Conservation (phyloP, 2,888 invertebrate genomes). For the Kuschelorhynchus macadamiae region DNA sequence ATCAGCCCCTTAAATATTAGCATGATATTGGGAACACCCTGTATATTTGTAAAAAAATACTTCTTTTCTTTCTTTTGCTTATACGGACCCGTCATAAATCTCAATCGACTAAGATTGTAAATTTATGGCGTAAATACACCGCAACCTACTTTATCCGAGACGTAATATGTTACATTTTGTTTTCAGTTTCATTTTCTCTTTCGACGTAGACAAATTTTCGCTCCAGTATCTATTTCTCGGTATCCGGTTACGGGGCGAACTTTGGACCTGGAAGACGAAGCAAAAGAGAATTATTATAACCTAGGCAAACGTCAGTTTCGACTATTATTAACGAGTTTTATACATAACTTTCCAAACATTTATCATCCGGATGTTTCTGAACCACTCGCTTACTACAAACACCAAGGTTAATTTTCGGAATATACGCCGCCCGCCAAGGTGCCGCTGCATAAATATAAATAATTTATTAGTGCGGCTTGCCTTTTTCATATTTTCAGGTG, state of each 20-base stretch:
- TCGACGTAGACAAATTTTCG: conserved; percentile 64
- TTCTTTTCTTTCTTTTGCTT: too few relatives aligned
- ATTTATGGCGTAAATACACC: conserved; percentile 23
- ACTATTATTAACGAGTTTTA: conserved; percentile 70
- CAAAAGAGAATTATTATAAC: conserved; percentile 66
- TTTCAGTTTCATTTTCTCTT: conserved; percentile 44
- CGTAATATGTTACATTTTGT: conserved; percentile 41
- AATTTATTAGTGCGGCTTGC: conserved; percentile 39
- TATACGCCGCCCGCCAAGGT: conserved; percentile 36
- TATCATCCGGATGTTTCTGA: conserved; percentile 62
- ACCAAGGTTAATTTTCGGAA: conserved; percentile 48
- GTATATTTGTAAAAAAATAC: too few relatives aligned
- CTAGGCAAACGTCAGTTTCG: conserved; percentile 67
- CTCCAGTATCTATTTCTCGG: conserved; percentile 65
- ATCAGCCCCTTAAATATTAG: too few relatives aligned
- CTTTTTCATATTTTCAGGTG: conserved; percentile 25
- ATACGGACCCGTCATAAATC: too few relatives aligned
- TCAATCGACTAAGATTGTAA: conserved; percentile 60
- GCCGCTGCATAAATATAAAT: conserved; percentile 47
- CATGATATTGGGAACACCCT: too few relatives aligned
- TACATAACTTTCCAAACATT: conserved; percentile 68
- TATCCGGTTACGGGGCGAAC: conserved; percentile 61
- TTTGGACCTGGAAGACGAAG: conserved; percentile 66
- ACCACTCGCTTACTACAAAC: conserved; percentile 47
- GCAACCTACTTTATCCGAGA: conserved; percentile 26